A percentile compares a stretch with the other conserved stretches of the same genome.
phyloP scores from a whole-genome alignment of 1,140 invertebrate genomes.

The Hirudo medicinalis region DNA sequence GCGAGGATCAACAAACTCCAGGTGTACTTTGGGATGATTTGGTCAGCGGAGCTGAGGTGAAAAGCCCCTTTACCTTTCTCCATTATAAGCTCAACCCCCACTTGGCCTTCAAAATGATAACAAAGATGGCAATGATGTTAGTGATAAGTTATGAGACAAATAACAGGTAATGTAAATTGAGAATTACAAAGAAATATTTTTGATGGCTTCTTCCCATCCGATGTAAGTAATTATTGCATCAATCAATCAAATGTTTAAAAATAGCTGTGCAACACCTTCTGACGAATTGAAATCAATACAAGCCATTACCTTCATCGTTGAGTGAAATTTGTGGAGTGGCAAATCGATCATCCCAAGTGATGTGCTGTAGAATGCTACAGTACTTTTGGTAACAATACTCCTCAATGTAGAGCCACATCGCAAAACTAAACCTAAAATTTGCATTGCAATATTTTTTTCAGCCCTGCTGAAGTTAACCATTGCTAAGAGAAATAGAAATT shows the following conservation, averaged over 20 bases:
- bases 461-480: neutral
- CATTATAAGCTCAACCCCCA: constrained; percentile 9
- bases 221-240: no score
- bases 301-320: constrained; percentile 21
- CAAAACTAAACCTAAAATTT: constrained; percentile 24
- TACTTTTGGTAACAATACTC: constrained; percentile 22
- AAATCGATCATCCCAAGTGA: constrained; percentile 21
- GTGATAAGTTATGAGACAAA: no score
- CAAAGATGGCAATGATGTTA: no score
- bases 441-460: neutral
- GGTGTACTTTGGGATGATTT: constrained; percentile 7
- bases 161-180: no score
- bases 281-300: no score
- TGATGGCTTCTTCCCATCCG: no score
- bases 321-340: constrained; percentile 24
- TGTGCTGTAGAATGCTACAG: constrained; percentile 24
- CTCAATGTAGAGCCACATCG: constrained; percentile 25
- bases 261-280: no score
- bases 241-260: no score
- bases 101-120: neutral
- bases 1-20: neutral
- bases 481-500: neutral
- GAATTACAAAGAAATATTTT: no score
- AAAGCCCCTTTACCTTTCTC: neutral
- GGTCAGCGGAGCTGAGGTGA: neutral